Percentiles rank a stretch among this genome's conserved stretches.
phyloP scores from a whole-genome alignment of 2,888 invertebrate species.

The Xestia rhomboidea region DNA sequence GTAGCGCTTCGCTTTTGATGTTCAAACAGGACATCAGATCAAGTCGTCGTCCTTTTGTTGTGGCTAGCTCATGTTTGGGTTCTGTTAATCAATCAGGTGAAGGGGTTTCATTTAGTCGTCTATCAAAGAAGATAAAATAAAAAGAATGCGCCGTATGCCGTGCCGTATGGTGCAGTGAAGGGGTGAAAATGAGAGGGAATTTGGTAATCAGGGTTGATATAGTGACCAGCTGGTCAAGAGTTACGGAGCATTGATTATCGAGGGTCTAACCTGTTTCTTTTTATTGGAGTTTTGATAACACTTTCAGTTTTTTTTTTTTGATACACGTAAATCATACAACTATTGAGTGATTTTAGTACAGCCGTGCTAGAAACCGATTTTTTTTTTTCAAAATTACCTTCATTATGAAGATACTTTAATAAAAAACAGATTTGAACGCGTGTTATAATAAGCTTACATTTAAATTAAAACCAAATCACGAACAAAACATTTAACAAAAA shows the following conservation, averaged over 20 bases:
- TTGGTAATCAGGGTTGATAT: constrained; percentile 2
- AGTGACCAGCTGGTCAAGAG: constrained; percentile 18
- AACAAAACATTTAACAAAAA: constrained; percentile 6
- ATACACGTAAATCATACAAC: background rate
- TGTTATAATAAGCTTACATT: background rate
- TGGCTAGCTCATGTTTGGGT: constrained; percentile 62
- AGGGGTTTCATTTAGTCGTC: constrained; percentile 59
- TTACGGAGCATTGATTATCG: background rate
- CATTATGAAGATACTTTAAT: background rate
- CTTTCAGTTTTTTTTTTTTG: background rate
- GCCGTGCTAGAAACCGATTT: background rate
- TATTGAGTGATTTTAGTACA: background rate
- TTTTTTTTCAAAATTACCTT: background rate
- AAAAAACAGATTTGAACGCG: background rate
- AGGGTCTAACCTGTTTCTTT: background rate
- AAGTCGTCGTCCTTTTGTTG: constrained; percentile 47
- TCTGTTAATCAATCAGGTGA: constrained; percentile 67
- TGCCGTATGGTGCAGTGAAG: constrained; percentile 37
- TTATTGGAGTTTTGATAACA: background rate
- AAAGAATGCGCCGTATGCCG: constrained; percentile 11
- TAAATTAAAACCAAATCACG: constrained; percentile 1
- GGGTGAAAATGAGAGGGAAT: constrained; percentile 44
- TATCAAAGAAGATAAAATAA: constrained; percentile 54
- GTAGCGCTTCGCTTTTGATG: constrained; percentile 8
- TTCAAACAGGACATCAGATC: background rate